Base-by-base conservation (phyloP, 2,113 vertebrate genomes). In the Gnathonemus longibarbis region DNA sequence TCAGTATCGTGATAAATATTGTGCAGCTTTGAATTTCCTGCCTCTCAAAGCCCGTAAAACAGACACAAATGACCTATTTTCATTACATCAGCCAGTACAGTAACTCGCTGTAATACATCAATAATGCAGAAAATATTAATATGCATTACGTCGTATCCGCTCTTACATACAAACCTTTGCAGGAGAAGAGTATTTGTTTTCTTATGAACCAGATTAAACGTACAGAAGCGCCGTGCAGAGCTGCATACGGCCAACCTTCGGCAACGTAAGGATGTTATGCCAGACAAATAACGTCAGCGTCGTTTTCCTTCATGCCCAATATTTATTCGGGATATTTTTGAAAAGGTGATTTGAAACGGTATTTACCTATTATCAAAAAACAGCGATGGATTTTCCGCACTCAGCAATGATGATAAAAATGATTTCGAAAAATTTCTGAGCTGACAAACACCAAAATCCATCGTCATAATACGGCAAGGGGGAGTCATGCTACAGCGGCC, bases 401-500 rank as follows among this genome's bases (percentile, higher is more conserved):
- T 97, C 94, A 99, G 93, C 91, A 99, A 93, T 66, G 98, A 97
- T 90, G 98, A 99, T 93, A 99, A 94, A 94, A 98, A 99, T 88
- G 98, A 98, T 90, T 99, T 98, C 21, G 98, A 98, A 95, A 99
- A 97, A 95, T 99, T 95, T 93, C 98, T 96, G 91, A 99, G 96
- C 94, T 98, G 98, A 95, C 97, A 99, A 93, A 99, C 98, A 95
- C 98, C 97, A 94, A 98, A 96, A 97, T 99, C 98, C 98, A 99
- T 98, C 90, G 98, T 97, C 96, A 97, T 96, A 89, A 96, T 96
- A 96, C 97, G 97, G 95, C 97, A 98, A 96, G 95, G 96, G 94
- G 97, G 94, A 94, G 96, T 97, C 97, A 98, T 97, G 95, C 97
- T 95, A 96, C 86, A 93, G 92, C 92, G 90, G 94, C 94, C 94